A percentile compares a stretch with the other conserved stretches of the same genome.
Conservation (phyloP, 2,888 invertebrate species). For the Drosophila monieri region DNA sequence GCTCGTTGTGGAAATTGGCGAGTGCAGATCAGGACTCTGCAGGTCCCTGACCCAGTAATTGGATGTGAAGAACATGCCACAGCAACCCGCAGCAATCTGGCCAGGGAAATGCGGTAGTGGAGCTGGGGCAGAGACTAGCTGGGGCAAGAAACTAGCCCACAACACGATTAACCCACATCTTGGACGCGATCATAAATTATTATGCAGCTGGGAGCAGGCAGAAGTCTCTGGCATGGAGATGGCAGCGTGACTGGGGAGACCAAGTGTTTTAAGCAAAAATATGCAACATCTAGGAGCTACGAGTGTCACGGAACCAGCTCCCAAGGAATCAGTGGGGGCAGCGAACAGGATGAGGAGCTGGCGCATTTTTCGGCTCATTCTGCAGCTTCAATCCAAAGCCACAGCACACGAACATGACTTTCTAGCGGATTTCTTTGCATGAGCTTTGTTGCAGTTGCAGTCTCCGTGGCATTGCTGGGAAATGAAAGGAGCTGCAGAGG, state of each 20-base stretch:
- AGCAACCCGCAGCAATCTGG: conserved; percentile 28
- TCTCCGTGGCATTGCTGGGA: neutral
- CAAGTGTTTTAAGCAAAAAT: neutral
- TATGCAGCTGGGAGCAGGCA: conserved; percentile 71
- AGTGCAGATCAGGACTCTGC: conserved; percentile 70
- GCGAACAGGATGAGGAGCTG: conserved; percentile 31
- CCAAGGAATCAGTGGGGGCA: neutral
- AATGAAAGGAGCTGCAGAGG: conserved; percentile 17
- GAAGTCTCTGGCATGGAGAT: conserved; percentile 31
- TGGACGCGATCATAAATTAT: conserved; percentile 84
- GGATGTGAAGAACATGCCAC: conserved; percentile 64
- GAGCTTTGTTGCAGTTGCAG: conserved; percentile 58
- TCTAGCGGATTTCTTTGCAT: conserved; percentile 79
- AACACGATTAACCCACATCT: conserved; percentile 85
- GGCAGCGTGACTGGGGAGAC: conserved; percentile 22
- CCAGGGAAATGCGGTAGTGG: conserved; percentile 4
- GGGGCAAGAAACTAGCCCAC: conserved; percentile 80
- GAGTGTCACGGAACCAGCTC: conserved; percentile 30
- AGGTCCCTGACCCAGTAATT: conserved; percentile 80
- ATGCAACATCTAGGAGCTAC: neutral
- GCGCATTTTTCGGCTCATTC: conserved; percentile 53
- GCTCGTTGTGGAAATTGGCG: conserved; percentile 61
- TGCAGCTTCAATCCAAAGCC: conserved; percentile 20
- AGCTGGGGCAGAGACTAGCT: conserved; percentile 17
- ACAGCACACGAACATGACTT: conserved; percentile 74